Evolutionary conservation across 2,113 vertebrate species (phyloP).

Genomic region (Amblyornis subalaris): DNA sequence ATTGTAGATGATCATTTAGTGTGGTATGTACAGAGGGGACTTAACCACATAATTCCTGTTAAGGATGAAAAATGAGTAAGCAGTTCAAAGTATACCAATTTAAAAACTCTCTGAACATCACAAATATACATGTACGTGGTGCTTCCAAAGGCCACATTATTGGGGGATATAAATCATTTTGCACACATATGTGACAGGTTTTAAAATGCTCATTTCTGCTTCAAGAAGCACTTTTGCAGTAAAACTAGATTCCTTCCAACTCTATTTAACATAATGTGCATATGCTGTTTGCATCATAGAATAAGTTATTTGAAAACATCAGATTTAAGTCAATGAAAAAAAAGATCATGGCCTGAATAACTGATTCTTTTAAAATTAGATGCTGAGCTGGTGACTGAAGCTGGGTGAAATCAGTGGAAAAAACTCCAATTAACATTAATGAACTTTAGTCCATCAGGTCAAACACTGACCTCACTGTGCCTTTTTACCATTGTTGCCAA

Average conservation of each 20-base stretch:
- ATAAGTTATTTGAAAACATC: background rate
- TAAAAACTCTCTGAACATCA: background rate
- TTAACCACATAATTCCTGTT: background rate
- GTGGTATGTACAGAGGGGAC: background rate
- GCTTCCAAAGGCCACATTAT: background rate
- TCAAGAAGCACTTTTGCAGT: background rate
- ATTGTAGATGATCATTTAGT: background rate
- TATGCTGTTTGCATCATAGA: background rate
- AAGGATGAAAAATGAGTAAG: background rate
- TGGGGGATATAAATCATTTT: background rate
- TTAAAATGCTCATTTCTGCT: background rate
- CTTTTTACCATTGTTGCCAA: background rate
- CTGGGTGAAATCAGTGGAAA: background rate
- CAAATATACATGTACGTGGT: background rate
- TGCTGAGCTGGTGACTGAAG: background rate
- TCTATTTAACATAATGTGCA: background rate
- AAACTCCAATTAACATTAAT: background rate
- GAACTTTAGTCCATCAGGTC: background rate
- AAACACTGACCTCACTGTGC: background rate
- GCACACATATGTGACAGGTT: background rate
- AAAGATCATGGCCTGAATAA: background rate
- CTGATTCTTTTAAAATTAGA: background rate
- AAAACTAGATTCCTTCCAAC: background rate
- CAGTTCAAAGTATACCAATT: background rate
- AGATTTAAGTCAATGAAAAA: background rate